These are phyloP conservation scores for Caligus rogercresseyi DNA, from an alignment of 1,140 invertebrate species.

Conservation along the genomic window DNA sequence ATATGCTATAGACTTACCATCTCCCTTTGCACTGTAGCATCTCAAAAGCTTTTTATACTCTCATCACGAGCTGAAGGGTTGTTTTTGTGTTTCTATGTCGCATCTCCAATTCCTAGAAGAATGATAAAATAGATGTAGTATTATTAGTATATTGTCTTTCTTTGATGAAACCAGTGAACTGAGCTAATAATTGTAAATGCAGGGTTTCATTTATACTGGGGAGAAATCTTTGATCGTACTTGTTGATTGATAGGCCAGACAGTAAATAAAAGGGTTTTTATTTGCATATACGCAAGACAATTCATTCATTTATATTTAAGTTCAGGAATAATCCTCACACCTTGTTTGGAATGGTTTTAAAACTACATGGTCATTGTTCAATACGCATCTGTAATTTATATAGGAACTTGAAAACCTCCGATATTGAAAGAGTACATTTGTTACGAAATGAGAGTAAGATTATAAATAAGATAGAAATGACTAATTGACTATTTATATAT, in stretches of 20 bases:
- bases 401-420: no score
- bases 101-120: constrained; percentile 66
- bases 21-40: constrained; percentile 94
- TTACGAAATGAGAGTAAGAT: no score
- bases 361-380: no score
- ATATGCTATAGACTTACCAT: constrained; percentile 43
- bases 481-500: no score
- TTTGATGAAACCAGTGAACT: background rate
- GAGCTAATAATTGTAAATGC: background rate
- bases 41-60: constrained; percentile 96
- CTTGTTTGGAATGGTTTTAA: no score
- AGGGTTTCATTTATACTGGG: background rate
- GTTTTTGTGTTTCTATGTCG: constrained; percentile 96
- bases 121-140: constrained; percentile 9
- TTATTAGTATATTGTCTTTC: background rate
- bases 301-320: no score
- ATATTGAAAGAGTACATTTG: no score
- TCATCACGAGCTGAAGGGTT: constrained; percentile 85
- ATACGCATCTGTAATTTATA: no score
- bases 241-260: background rate
- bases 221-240: no score
- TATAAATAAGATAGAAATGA: no score
- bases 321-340: no score
- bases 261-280: background rate
- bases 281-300: no score